Evolutionary conservation across 2,113 vertebrate species (phyloP), one percentile per base, ranked within the genome.

Genomic region (Eudorcas thomsonii): DNA sequence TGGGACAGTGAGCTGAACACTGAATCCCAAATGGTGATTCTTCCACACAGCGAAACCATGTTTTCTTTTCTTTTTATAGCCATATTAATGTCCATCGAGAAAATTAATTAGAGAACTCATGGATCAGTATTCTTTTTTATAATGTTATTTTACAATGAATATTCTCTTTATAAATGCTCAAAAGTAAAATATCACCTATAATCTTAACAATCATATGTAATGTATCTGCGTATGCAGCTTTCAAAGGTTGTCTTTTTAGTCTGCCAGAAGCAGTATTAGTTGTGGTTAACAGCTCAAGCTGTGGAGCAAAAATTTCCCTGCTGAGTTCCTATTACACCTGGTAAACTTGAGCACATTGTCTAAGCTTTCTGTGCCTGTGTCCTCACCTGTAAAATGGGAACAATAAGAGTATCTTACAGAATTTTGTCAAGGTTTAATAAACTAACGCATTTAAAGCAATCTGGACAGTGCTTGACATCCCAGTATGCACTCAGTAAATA

Each of bases 341-440:
- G 2, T 82, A 74, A 90, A 26, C 28, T 64, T 93, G 30, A 95
- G 4, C 36, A 91, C 78, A 8, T 77, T 86, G 60, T 45, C 36
- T 71, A 77, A 78, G 12, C 30, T 95, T 87, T 91, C 12, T 78
- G 8, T 86, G 54, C 26, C 48, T 96, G 3, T 91, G 74, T 96
- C 45, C 39, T 93, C 54, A 97, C 59, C 48, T 62, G 12, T 87
- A 62, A 86, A 67, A 85, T 55, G 19, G 25, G n/a, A 14, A 33
- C 2, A 90, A 78, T 94, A 96, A 48, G n/a, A 52, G 3, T 83
- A 36, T 33, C 36, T 96, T 57, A 52, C 1, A 25, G 84, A 2
- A 33, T 97, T 54, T 77, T 94, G 7, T 94, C 96, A 80, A 52
- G 12, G 13, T 90, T 96, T 71, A 96, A 55, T 67, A 81, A 74